Conservation (phyloP, 2,888 invertebrate genomes). For the Orthosia gothica region DNA sequence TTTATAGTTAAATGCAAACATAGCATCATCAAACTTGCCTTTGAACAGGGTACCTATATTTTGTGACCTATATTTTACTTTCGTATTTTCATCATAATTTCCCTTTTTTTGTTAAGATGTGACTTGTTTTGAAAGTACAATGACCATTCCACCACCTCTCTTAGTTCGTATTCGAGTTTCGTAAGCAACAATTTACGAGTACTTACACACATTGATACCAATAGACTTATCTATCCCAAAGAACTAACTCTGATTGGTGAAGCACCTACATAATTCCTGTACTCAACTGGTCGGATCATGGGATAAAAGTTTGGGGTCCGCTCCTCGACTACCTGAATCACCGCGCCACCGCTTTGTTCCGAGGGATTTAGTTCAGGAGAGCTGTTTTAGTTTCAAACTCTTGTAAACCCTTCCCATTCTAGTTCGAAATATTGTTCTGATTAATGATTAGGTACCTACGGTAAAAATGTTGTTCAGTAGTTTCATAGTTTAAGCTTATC, state of each 20-base stretch:
- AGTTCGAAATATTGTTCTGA: slow-evolving; percentile 17
- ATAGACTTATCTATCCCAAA: not conserved
- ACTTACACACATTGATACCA: not conserved
- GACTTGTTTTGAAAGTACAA: too few species aligned
- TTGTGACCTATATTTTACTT: too few species aligned
- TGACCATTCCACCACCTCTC: too few species aligned
- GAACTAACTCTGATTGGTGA: slow-evolving; percentile 30
- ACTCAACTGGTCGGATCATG: slow-evolving; percentile 48
- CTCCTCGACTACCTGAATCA: slow-evolving; percentile 47
- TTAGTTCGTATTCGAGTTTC: too few species aligned
- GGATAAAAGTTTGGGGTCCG: slow-evolving; percentile 58
- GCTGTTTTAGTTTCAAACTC: slow-evolving; percentile 58
- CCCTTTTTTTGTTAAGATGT: too few species aligned
- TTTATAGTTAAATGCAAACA: too few species aligned
- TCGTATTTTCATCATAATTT: too few species aligned
- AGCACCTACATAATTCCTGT: slow-evolving; percentile 21
- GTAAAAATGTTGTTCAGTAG: too few species aligned
- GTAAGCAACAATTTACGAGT: not conserved
- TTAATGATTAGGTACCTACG: not conserved
- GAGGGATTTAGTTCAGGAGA: slow-evolving; percentile 45
- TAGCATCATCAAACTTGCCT: too few species aligned
- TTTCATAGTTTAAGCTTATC: too few species aligned
- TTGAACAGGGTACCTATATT: too few species aligned
- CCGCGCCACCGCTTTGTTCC: slow-evolving; percentile 37
- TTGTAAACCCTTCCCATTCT: slow-evolving; percentile 30